Conservation (phyloP, 2,888 invertebrate genomes). For the Melinaea menophilus region DNA sequence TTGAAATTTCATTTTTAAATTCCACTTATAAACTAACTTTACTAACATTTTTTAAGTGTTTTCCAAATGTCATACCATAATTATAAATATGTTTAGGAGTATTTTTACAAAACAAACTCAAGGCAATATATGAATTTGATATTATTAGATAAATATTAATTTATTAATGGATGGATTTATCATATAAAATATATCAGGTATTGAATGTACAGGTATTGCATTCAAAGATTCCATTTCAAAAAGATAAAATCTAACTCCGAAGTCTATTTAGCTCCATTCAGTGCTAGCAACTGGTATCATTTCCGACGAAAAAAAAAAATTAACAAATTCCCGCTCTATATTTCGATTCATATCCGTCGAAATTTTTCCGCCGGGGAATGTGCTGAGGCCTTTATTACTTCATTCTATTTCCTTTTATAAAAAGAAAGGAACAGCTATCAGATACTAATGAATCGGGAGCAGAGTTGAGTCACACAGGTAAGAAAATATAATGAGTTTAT, state of each 20-base stretch:
- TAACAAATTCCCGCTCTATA: slow-evolving; percentile 28
- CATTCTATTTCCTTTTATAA: slow-evolving; percentile 44
- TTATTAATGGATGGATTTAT: no score
- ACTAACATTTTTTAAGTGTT: no score
- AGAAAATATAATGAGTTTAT: slow-evolving; percentile 10
- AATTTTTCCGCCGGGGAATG: slow-evolving; percentile 38
- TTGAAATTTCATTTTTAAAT: not conserved
- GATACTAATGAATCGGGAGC: slow-evolving; percentile 61
- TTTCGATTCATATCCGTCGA: slow-evolving; percentile 46
- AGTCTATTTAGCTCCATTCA: not conserved
- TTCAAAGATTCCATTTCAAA: no score
- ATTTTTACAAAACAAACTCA: no score
- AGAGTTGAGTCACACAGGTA: slow-evolving; percentile 39
- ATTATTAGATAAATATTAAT: no score
- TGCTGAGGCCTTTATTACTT: slow-evolving; percentile 39
- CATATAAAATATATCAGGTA: no score
- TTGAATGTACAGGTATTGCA: no score
- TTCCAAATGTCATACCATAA: no score
- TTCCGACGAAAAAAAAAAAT: slow-evolving; percentile 16
- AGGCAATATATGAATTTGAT: no score
- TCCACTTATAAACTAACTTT: no score
- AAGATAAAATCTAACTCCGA: no score
- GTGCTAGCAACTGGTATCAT: slow-evolving; percentile 6
- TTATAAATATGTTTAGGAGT: no score
- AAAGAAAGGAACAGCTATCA: slow-evolving; percentile 45